Evolutionary conservation across 2,113 vertebrate genomes (phyloP).

Genomic region (Nesogale talazaci): DNA sequence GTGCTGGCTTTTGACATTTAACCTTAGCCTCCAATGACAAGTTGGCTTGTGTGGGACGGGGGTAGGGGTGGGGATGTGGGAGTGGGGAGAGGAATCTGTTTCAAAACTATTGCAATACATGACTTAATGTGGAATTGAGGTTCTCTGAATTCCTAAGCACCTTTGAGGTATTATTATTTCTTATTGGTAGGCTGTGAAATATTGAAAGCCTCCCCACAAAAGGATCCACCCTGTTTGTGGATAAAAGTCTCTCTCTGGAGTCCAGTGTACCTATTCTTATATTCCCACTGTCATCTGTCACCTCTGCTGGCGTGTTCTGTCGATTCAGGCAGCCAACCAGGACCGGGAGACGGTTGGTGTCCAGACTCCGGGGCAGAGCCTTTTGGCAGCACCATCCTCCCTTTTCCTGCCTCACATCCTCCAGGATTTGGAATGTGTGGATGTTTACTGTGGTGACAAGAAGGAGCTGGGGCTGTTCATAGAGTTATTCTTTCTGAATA

Average conservation of each 20-base stretch:
- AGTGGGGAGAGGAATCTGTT: conserved; percentile 39
- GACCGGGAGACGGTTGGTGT: conserved; percentile 66
- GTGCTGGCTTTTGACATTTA: conserved; percentile 75
- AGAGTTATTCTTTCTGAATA: conserved; percentile 85
- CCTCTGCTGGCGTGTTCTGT: conserved; percentile 60
- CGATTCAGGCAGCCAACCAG: conserved; percentile 62
- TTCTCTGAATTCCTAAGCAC: neutral
- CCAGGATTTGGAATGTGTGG: conserved; percentile 73
- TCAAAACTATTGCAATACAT: conserved; percentile 43
- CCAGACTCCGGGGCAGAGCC: conserved; percentile 60
- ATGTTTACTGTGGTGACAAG: conserved; percentile 79
- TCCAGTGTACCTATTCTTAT: conserved; percentile 66
- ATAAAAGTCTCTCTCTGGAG: conserved; percentile 68
- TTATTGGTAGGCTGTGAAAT: conserved; percentile 24
- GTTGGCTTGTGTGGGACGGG: conserved; percentile 67
- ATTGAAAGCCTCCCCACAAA: conserved; percentile 70
- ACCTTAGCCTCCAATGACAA: conserved; percentile 68
- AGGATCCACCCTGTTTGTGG: conserved; percentile 64
- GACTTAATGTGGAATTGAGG: conserved; percentile 67
- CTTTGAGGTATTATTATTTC: neutral
- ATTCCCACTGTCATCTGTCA: conserved; percentile 26
- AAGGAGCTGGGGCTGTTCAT: conserved; percentile 83
- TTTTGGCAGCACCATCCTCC: conserved; percentile 17
- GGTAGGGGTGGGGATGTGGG: no score
- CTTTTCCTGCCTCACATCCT: conserved; percentile 72